These are phyloP conservation scores for Thecocarcelia acutangulata DNA, from an alignment of 2,888 invertebrate species.

Conservation along the genomic window DNA sequence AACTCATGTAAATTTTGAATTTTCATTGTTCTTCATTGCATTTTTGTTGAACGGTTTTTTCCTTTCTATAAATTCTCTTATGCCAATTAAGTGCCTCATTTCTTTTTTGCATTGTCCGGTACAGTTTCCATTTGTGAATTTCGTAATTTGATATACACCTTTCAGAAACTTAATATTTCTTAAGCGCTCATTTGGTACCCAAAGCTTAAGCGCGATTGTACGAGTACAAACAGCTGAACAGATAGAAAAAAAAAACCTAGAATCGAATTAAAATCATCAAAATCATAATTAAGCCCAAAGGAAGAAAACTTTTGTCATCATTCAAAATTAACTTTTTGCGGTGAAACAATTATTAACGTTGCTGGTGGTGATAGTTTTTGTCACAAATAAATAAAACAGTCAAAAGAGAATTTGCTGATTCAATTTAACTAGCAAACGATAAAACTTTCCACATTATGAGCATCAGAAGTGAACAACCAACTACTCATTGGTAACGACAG, in stretches of 20 bases:
- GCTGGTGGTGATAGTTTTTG: slow-evolving; percentile 57
- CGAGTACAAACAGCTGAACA: background rate
- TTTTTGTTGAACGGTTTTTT: slow-evolving; percentile 22
- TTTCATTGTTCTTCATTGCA: background rate
- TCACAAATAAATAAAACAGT: slow-evolving; percentile 60
- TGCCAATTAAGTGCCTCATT: slow-evolving; percentile 29
- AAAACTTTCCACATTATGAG: slow-evolving; percentile 55
- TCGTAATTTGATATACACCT: slow-evolving; percentile 22
- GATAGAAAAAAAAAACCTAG: slow-evolving; percentile 14
- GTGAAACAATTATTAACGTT: slow-evolving; percentile 54
- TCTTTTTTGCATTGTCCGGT: slow-evolving; percentile 3
- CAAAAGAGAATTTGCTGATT: slow-evolving; percentile 64
- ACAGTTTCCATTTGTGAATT: background rate
- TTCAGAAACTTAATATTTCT: slow-evolving; percentile 3
- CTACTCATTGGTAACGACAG: background rate
- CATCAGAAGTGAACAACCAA: slow-evolving; percentile 5
- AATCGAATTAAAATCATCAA: slow-evolving; percentile 45
- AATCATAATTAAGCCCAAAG: slow-evolving; percentile 60
- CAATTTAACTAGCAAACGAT: slow-evolving; percentile 58
- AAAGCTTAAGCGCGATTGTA: background rate
- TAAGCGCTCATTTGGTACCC: background rate
- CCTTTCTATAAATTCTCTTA: background rate
- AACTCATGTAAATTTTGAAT: background rate
- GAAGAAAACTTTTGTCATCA: slow-evolving; percentile 55
- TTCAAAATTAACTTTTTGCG: slow-evolving; percentile 54